Evolutionary conservation across 2,797 vertebrate species (phyloP), one percentile per base, ranked within the genome.

Genomic region (Syngnathus acus): DNA sequence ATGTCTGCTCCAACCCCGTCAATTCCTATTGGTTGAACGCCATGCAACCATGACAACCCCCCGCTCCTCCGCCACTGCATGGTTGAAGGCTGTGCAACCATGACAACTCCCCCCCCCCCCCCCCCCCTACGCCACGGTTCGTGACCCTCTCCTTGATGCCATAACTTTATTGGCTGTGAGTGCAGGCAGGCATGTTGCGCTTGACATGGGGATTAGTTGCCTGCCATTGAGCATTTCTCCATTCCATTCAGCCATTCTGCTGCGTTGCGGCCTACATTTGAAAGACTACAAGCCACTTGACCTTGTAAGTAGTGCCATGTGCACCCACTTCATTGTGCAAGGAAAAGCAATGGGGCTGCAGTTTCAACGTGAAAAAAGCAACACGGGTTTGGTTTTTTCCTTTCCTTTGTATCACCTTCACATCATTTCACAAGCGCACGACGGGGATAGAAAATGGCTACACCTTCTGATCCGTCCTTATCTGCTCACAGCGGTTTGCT

Each of bases 221-320:
- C 77, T 82, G 81, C 78, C 77, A 76, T 74, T 81, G 67, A 83
- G 79, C 60, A 87, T 87, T 87, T 84, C 83, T 76, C 82, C 84
- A 79, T 89, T 87, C 83, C 86, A 88, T 87, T 82, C 78, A 86
- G 79, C 81, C 80, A 88, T 89, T 78, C 82, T 78, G 69, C 76
- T 32, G 64, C 88, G 69, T 75, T 32, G 64, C 88, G 88, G 80
- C 89, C 89, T 85, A 82, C 69, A 86, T 89, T 78, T 87, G 78
- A 87, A 80, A 82, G 82, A 83, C 65, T 57, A 80, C 68, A 77
- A 68, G 78, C 78, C 75, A 75, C 62, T n/a, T 48, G 69, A 77
- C 74, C 73, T 77, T 78, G 78, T 80, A 76, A 82, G 82, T 78
- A 82, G 72, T 17, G 77, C 65, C 64, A 70, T 6, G 45, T 79